Percentiles rank a stretch among this genome's conserved stretches.
Conservation (phyloP, 2,888 invertebrate genomes). For the Ypsolopha sequella region DNA sequence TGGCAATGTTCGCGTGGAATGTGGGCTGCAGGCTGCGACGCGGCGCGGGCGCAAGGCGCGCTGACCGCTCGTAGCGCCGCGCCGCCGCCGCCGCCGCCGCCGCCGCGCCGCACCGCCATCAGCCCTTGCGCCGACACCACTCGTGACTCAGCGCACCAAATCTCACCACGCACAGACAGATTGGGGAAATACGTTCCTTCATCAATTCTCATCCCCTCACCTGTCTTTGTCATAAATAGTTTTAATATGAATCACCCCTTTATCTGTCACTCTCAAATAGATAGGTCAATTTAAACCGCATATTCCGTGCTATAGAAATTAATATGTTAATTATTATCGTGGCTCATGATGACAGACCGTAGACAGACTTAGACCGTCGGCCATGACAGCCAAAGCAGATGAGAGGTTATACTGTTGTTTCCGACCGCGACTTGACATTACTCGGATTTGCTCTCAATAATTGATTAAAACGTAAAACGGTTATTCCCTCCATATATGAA, state of each 20-base stretch:
- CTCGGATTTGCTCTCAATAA: too few relatives aligned
- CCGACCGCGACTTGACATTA: too few relatives aligned
- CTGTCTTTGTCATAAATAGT: constrained; percentile 20
- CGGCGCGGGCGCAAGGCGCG: constrained; percentile 21
- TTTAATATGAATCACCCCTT: background rate
- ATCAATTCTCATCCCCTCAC: constrained; percentile 25
- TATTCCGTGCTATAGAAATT: too few relatives aligned
- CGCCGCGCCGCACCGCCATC: constrained; percentile 11
- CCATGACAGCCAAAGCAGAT: too few relatives aligned
- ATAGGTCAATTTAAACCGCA: too few relatives aligned
- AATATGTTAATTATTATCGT: too few relatives aligned
- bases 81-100: constrained; percentile 6
- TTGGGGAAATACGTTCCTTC: constrained; percentile 51
- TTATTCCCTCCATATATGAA: too few relatives aligned
- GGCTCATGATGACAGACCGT: too few relatives aligned
- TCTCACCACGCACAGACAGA: constrained; percentile 23
- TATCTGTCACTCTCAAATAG: too few relatives aligned
- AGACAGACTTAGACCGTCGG: too few relatives aligned
- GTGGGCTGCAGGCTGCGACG: constrained; percentile 24
- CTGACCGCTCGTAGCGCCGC: constrained; percentile 21
- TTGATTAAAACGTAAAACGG: too few relatives aligned
- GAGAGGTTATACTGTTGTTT: too few relatives aligned
- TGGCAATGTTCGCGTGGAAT: constrained; percentile 66
- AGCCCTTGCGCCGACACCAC: background rate
- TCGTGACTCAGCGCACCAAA: constrained; percentile 43